A percentile compares a stretch with the other conserved stretches of the same genome.
These are phyloP conservation scores for Barnardius zonarius DNA, from an alignment of 2,113 vertebrate genomes.

Conservation along the genomic window DNA sequence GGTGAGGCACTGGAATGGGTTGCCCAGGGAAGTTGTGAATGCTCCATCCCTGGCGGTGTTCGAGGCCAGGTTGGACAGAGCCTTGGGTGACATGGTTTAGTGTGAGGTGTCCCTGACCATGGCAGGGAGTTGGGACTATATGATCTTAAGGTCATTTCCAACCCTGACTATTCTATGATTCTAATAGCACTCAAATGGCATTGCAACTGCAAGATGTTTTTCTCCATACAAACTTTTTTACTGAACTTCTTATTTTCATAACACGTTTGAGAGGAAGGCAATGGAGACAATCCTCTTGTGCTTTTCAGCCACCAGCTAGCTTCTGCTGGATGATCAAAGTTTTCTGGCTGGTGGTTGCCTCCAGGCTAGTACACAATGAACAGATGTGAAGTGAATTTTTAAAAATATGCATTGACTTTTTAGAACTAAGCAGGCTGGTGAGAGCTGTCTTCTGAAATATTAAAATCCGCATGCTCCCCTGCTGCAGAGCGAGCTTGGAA, in stretches of 20 bases:
- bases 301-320: background rate
- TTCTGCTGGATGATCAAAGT: conserved; percentile 44
- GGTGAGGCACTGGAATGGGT: background rate
- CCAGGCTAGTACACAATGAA: conserved; percentile 3
- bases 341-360: conserved; percentile 25
- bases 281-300: background rate
- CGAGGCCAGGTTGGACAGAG: background rate
- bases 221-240: background rate
- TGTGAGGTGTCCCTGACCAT: background rate
- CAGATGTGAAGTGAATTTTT: conserved; percentile 34
- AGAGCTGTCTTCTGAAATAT: background rate
- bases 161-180: background rate
- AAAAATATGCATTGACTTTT: background rate
- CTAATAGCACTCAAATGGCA: background rate
- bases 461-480: background rate
- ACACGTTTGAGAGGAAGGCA: background rate
- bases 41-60: background rate
- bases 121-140: background rate
- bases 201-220: background rate
- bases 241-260: background rate
- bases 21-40: no score
- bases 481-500: background rate
- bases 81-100: background rate
- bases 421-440: background rate
- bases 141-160: background rate